A percentile compares a stretch with the other conserved stretches of the same genome.
These are phyloP conservation scores for Propithecus coquereli DNA, from an alignment of 2,113 vertebrate genomes.

Conservation along the genomic window DNA sequence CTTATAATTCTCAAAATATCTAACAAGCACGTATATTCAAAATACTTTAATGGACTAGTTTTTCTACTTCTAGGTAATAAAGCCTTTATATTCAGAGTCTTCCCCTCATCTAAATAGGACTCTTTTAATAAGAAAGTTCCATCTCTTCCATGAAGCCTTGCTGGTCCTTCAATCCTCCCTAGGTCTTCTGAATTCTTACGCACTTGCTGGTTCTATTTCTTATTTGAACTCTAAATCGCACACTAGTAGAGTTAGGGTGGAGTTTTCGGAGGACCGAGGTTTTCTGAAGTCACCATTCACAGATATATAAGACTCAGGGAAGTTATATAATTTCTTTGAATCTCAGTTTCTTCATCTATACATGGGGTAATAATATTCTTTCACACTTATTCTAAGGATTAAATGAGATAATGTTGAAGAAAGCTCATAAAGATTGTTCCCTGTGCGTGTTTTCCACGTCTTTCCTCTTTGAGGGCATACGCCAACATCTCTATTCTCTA, in stretches of 20 bases:
- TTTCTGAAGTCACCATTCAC: not conserved
- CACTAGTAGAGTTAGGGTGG: not conserved
- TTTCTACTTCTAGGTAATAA: not conserved
- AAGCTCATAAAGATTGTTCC: not conserved
- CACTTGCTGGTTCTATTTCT: not conserved
- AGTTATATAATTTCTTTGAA: not conserved
- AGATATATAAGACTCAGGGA: not conserved
- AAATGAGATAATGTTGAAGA: not conserved
- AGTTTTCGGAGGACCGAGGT: not conserved
- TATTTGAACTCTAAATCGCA: not conserved
- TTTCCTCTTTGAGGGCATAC: not conserved
- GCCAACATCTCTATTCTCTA: not conserved
- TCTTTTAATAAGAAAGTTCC: not conserved
- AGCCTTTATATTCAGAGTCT: not conserved
- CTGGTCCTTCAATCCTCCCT: not conserved
- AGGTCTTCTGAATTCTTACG: not conserved
- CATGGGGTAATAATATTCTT: not conserved
- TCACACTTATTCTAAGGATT: not conserved
- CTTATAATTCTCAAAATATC: constrained; percentile 10
- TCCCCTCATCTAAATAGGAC: not conserved
- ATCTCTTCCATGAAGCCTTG: not conserved
- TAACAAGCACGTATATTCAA: not conserved
- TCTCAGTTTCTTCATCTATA: not conserved
- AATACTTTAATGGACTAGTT: not conserved
- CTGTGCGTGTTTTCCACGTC: not conserved